Evolutionary conservation across 2,797 vertebrate genomes (phyloP).

Genomic region (Pristis pectinata): DNA sequence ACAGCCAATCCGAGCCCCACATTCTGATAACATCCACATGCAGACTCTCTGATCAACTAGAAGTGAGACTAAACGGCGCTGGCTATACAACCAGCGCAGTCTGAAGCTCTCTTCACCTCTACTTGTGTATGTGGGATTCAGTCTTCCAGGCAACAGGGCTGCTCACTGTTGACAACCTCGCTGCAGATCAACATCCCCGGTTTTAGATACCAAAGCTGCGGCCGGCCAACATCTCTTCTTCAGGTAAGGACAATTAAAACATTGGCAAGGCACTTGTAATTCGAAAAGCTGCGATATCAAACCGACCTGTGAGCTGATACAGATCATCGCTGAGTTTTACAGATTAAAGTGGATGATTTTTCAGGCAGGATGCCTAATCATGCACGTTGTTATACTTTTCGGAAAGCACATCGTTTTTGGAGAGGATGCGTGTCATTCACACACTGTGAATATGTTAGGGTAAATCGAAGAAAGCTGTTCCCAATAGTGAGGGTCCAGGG

Average conservation of each 20-base stretch:
- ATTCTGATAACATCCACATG: constrained; percentile 57
- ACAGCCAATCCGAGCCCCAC: constrained; percentile 57
- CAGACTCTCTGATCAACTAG: constrained; percentile 53
- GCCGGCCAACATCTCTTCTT: not conserved
- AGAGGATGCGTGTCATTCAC: no score
- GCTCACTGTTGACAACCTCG: constrained; percentile 22
- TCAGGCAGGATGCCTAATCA: not conserved
- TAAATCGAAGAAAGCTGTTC: no score
- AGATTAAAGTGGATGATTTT: not conserved
- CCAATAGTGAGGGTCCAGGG: no score
- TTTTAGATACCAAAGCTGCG: not conserved
- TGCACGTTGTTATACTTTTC: not conserved
- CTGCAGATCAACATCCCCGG: not conserved
- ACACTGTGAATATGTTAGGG: no score
- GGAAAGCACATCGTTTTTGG: not conserved
- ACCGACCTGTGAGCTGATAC: not conserved
- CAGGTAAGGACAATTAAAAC: not conserved
- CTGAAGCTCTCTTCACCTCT: constrained; percentile 3
- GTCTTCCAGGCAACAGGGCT: not conserved
- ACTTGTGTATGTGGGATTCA: constrained; percentile 18
- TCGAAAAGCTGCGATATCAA: not conserved
- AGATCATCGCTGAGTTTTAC: not conserved
- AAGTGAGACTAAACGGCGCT: constrained; percentile 46
- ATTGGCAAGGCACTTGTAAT: not conserved
- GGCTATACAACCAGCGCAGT: not conserved